These are phyloP conservation scores for Trypoxylus dichotomus DNA, from an alignment of 1,140 invertebrate genomes.

Conservation along the genomic window DNA sequence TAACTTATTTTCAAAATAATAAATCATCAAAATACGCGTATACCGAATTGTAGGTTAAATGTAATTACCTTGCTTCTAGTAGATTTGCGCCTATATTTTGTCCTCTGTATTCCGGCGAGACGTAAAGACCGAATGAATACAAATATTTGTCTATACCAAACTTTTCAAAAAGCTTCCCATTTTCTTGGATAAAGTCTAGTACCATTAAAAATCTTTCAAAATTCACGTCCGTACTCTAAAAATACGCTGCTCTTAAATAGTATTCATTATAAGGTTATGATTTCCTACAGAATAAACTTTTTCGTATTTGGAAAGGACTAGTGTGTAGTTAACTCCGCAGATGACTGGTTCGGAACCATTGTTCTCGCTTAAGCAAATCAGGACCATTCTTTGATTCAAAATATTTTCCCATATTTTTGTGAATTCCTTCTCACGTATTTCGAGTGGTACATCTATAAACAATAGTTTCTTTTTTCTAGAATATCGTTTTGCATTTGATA, in stretches of 20 bases:
- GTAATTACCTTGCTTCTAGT: constrained; percentile 34
- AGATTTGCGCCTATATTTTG: not conserved
- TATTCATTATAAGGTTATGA: not conserved
- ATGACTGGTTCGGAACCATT: not conserved
- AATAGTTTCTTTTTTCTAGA: not conserved
- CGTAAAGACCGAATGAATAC: not conserved
- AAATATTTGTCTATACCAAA: not conserved
- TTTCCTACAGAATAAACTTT: not conserved
- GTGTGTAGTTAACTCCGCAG: not conserved
- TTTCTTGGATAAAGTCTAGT: not conserved
- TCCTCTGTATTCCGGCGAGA: not conserved
- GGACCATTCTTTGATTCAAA: not conserved
- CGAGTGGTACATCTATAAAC: not conserved
- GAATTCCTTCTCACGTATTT: not conserved
- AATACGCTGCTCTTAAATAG: not conserved
- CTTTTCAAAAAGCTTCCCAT: not conserved
- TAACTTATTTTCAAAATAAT: not conserved
- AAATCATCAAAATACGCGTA: not conserved
- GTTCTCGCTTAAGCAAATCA: not conserved
- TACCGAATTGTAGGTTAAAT: constrained; percentile 44
- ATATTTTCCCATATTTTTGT: not conserved
- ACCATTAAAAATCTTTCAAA: not conserved
- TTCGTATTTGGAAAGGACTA: not conserved
- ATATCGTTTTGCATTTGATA: not conserved
- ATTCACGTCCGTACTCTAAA: not conserved